Evolutionary conservation across 2,113 vertebrate species (phyloP).

Genomic region (Caloenas nicobarica): DNA sequence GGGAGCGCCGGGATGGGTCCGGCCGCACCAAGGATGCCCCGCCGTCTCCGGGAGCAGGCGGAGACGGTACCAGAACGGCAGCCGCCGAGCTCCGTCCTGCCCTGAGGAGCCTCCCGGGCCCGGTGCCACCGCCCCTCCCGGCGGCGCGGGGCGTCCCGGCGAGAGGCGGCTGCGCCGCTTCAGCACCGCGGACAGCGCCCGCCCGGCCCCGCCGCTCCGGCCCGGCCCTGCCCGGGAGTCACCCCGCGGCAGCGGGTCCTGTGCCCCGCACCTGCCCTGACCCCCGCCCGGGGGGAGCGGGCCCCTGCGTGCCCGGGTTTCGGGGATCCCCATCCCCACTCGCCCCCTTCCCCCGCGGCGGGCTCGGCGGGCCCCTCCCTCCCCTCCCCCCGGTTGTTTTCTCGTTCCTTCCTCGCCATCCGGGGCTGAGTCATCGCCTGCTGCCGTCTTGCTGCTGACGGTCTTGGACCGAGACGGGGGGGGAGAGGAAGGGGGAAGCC

Average conservation of each 20-base stretch:
- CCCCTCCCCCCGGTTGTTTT: conserved; percentile 56
- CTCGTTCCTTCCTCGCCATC: conserved; percentile 60
- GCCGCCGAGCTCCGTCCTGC: background rate
- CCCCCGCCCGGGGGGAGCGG: background rate
- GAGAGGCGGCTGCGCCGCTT: background rate
- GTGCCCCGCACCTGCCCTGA: background rate
- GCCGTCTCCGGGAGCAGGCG: background rate
- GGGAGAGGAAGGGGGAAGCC: background rate
- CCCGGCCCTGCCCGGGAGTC: background rate
- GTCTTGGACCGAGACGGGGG: conserved; percentile 13
- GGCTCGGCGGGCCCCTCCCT: conserved; percentile 23
- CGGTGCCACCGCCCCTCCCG: background rate
- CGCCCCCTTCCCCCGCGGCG: background rate
- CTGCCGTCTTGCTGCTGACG: conserved; percentile 61
- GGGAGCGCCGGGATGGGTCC: background rate
- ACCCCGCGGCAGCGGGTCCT: background rate
- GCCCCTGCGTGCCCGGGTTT: background rate
- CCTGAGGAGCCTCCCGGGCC: background rate
- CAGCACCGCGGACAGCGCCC: conserved; percentile 53
- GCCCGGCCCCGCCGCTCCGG: background rate
- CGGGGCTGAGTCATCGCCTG: conserved; percentile 66
- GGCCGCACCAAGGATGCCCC: background rate
- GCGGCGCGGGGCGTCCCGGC: background rate
- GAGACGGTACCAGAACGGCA: background rate
- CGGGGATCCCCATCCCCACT: background rate